Evolutionary conservation across 2,888 invertebrate genomes (phyloP), one percentile per base, ranked within the genome.

Genomic region (Piscicola geometra): DNA sequence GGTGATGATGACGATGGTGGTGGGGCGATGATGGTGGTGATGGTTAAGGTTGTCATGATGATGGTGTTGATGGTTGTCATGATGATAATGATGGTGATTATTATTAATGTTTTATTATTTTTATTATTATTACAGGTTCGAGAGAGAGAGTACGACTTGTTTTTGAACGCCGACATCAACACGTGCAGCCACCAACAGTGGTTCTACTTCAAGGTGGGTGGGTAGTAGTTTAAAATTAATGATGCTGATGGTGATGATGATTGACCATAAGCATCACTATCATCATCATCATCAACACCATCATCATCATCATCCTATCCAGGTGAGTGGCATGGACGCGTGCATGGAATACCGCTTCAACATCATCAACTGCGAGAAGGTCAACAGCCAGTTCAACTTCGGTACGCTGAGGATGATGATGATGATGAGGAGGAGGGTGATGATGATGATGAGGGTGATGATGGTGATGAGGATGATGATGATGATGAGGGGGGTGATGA

Each of bases 181-280:
- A 90, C 92, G 0, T 88, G 88, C 32, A 82, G 83, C 77, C 90
- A 93, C 79, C 91, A 91, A 83, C 92, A 93, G 82, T 93, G 93
- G 93, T 93, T 93, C 86, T 94, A 93, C 86, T 93, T 93, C 83
- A 91, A 92, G 60, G 60, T 56, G n/a, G n/a, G n/a, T n/a, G n/a
- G n/a, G n/a, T n/a, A n/a, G n/a, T n/a, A n/a, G n/a, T n/a, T n/a
- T n/a, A n/a, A n/a, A n/a, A n/a, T n/a, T n/a, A n/a, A n/a, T n/a
- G n/a, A n/a, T n/a, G n/a, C n/a, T n/a, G n/a, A n/a, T n/a, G n/a
- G n/a, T n/a, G n/a, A n/a, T n/a, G n/a, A n/a, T n/a, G n/a, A n/a
- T n/a, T n/a, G n/a, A n/a, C n/a, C n/a, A n/a, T n/a, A n/a, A n/a
- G n/a, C n/a, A n/a, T n/a, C n/a, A n/a, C n/a, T n/a, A n/a, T n/a